Percentiles rank a stretch among this genome's conserved stretches.
Conservation (phyloP, 2,113 vertebrate species). For the Myiagra hebetior region DNA sequence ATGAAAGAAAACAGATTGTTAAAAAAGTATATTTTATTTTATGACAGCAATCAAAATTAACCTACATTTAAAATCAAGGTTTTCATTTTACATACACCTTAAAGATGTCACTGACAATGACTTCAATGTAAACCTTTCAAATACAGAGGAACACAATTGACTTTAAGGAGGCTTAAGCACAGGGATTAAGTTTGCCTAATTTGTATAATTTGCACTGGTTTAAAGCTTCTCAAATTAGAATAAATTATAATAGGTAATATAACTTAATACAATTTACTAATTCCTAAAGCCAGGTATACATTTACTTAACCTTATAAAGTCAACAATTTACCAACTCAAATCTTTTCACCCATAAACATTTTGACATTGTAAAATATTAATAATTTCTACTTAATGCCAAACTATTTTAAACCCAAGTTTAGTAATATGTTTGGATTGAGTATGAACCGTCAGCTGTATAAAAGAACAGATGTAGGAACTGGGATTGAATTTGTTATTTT, state of each 20-base stretch:
- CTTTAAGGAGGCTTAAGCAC: not conserved
- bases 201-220: not conserved
- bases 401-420: not conserved
- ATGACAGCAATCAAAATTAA: not conserved
- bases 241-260: not conserved
- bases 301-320: not conserved
- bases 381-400: not conserved
- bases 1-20: not conserved
- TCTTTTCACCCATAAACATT: not conserved
- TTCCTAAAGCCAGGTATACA: not conserved
- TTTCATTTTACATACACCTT: not conserved
- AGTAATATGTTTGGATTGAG: not conserved
- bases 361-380: not conserved
- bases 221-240: not conserved
- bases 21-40: not conserved
- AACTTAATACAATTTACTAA: not conserved
- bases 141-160: not conserved
- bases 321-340: conserved; percentile 3
- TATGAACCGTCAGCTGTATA: not conserved
- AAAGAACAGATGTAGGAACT: not conserved
- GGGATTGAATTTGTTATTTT: not conserved
- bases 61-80: not conserved
- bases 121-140: not conserved
- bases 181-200: not conserved
- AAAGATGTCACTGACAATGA: not conserved